Evolutionary conservation across 2,113 vertebrate species (phyloP), one percentile per base, ranked within the genome.

Genomic region (Calidris pygmaea): DNA sequence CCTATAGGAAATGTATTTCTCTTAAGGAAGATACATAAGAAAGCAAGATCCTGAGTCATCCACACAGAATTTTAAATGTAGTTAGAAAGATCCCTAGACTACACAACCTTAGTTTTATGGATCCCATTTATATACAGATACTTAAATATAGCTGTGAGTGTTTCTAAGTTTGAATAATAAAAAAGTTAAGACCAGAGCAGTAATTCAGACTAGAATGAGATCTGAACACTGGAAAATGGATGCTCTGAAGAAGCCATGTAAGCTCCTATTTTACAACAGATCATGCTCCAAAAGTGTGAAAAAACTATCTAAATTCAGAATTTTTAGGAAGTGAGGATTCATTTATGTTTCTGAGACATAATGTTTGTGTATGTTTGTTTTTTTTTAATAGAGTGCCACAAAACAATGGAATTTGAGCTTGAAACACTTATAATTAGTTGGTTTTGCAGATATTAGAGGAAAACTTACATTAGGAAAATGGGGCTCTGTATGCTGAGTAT

Each of bases 391-490:
- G 6, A 48, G 12, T 68, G 6, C 8, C 37, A 79, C 16, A 63
- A 53, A 86, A 59, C 10, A 41, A 4, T 47, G 20, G 5, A 27
- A 41, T 89, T 68, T 65, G 35, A 83, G 2, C 12, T 37, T 76
- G 35, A 50, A 19, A 48, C 21, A 26, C 2, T 70, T 56, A 20
- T 0, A 52, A 4, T 1, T 58, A 21, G 4, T 10, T 41, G 59
- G 1, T n/a, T 86, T 74, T 95, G 13, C 32, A 58, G 55, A 30
- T n/a, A 41, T 10, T 66, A 26, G 6, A 72, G 12, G 6, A 72
- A 82, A 88, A 48, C 1, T 32, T 53, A 13, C 5, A 6, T 4
- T 34, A 65, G 27, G 10, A 65, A 76, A 81, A 53, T n/a, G 14
- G 7, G 11, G 12, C 16, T 62, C 5, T 26, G 1, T 23, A 26